A percentile compares a stretch with the other conserved stretches of the same genome.
phyloP scores from a whole-genome alignment of 2,888 invertebrate species.

The Lasioglossum morio region DNA sequence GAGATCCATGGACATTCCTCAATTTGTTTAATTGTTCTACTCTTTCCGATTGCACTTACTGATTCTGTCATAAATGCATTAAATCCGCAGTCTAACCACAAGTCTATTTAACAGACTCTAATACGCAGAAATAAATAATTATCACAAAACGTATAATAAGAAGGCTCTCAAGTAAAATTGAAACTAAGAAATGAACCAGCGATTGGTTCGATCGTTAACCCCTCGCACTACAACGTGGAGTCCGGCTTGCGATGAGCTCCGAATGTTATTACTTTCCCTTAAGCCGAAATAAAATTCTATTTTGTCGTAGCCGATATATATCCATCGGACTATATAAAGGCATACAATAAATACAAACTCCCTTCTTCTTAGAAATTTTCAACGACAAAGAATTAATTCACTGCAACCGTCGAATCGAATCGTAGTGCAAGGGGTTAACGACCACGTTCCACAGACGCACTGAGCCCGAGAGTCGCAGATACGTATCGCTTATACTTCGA shows the following conservation, averaged over 20 bases:
- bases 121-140: neutral
- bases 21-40: neutral
- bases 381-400: neutral
- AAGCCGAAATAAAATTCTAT: neutral
- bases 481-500: neutral
- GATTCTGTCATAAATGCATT: neutral
- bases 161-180: neutral
- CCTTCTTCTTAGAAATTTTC: neutral
- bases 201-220: neutral
- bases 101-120: too few relatives aligned
- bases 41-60: neutral
- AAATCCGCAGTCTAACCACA: neutral
- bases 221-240: neutral
- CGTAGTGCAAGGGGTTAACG: slow-evolving; percentile 6
- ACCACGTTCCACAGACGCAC: slow-evolving; percentile 2
- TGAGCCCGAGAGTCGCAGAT: neutral
- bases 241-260: neutral
- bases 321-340: neutral
- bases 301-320: neutral
- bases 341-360: neutral
- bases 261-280: neutral
- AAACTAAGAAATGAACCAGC: neutral
- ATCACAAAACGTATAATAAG: neutral
- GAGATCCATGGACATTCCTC: neutral
- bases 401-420: neutral